Conservation (phyloP, 2,113 vertebrate species). For the Corydoras sp. region DNA sequence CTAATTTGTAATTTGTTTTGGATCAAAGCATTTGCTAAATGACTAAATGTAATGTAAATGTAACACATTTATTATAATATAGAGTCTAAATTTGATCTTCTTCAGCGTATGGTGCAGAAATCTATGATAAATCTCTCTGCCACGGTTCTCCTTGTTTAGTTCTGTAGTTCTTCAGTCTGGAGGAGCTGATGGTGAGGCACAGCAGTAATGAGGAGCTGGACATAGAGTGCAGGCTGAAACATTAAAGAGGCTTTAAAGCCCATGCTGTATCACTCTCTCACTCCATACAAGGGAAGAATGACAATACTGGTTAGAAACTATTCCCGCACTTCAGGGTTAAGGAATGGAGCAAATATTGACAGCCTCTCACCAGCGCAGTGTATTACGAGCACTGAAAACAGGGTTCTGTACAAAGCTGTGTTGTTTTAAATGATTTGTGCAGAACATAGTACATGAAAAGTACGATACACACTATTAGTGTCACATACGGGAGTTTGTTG, state of each 20-base stretch:
- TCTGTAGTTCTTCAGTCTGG: background rate
- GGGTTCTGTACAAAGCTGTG: too few relatives aligned
- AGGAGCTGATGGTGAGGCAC: background rate
- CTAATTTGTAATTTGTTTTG: too few relatives aligned
- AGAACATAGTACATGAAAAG: too few relatives aligned
- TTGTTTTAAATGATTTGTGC: too few relatives aligned
- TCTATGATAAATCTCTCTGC: background rate
- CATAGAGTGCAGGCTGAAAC: background rate
- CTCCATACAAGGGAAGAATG: constrained; percentile 1
- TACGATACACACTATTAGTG: too few relatives aligned
- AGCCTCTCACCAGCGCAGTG: background rate
- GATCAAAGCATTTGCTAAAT: too few relatives aligned
- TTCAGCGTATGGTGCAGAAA: background rate
- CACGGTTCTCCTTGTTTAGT: background rate
- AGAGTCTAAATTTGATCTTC: too few relatives aligned
- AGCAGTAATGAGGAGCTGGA: background rate
- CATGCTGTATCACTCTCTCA: background rate
- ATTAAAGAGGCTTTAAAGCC: too few relatives aligned
- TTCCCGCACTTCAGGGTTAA: background rate
- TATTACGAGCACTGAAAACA: background rate
- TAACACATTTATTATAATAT: too few relatives aligned
- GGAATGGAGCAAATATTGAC: background rate
- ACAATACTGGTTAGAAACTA: background rate
- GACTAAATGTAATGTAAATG: too few relatives aligned
- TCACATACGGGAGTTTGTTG: too few relatives aligned